Percentiles rank a stretch among this genome's conserved stretches.
Conservation (phyloP, 2,888 invertebrate genomes). For the Habrosyne pyritoides region DNA sequence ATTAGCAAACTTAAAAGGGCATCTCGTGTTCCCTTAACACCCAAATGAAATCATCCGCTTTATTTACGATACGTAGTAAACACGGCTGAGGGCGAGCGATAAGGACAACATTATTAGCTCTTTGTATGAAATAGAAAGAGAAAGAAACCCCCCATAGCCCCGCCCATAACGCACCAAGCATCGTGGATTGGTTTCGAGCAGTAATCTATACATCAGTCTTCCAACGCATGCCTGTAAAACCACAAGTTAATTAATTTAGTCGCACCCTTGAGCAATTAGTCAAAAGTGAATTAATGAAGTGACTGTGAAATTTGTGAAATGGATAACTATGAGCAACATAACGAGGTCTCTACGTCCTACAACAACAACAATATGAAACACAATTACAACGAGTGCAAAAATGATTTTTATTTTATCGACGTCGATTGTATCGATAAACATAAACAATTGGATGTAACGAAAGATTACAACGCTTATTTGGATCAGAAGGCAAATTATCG, state of each 20-base stretch:
- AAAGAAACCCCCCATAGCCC: conserved; percentile 45
- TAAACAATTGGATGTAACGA: conserved; percentile 44
- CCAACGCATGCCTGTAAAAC: conserved; percentile 63
- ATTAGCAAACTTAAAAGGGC: conserved; percentile 58
- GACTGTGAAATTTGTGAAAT: conserved; percentile 41
- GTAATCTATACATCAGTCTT: conserved; percentile 74
- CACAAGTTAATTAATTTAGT: conserved; percentile 59
- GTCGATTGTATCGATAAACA: conserved; percentile 32
- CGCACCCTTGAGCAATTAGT: conserved; percentile 47
- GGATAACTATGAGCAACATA: conserved; percentile 71
- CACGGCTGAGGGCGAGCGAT: conserved; percentile 44
- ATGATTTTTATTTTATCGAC: conserved; percentile 56
- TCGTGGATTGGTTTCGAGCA: conserved; percentile 68
- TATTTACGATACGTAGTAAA: conserved; percentile 72
- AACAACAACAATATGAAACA: conserved; percentile 64
- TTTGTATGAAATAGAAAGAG: conserved; percentile 32
- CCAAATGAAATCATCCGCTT: conserved; percentile 73
- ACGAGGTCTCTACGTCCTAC: conserved; percentile 67
- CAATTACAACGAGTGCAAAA: conserved; percentile 62
- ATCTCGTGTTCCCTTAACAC: conserved; percentile 48
- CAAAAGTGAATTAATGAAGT: conserved; percentile 50
- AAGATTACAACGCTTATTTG: conserved; percentile 38
- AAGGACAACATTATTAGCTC: conserved; percentile 33
- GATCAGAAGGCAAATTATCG: conserved; percentile 50
- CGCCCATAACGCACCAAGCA: conserved; percentile 59